Evolutionary conservation across 1,140 invertebrate species (phyloP).

Genomic region (Drosophila melanica): DNA sequence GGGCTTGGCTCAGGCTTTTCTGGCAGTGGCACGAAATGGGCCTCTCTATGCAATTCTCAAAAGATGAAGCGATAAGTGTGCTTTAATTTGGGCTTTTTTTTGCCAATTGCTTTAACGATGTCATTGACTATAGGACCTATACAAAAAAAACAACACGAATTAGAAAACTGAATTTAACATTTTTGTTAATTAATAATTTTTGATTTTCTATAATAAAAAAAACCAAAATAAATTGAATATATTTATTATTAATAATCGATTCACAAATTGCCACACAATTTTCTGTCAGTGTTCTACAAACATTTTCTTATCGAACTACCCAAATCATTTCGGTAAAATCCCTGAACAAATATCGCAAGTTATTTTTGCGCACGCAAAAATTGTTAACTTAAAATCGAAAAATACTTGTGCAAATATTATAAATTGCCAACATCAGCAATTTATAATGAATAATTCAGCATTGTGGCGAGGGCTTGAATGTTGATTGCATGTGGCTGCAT

Average conservation of each 20-base stretch:
- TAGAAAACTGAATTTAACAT: background rate
- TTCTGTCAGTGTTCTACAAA: background rate
- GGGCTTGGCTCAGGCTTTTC: constrained; percentile 6
- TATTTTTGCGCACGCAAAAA: background rate
- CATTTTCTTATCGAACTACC: background rate
- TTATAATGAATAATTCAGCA: constrained; percentile 66
- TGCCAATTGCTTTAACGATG: background rate
- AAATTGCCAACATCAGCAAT: constrained; percentile 67
- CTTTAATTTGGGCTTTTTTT: constrained; percentile 17
- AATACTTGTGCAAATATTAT: constrained; percentile 58
- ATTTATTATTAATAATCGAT: background rate
- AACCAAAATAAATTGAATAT: no score
- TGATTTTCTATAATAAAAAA: no score
- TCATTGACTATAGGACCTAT: background rate
- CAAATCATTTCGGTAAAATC: background rate
- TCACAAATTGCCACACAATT: background rate
- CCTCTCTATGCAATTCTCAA: constrained; percentile 15
- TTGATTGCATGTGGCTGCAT: constrained; percentile 55
- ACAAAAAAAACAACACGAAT: background rate
- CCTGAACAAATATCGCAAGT: background rate
- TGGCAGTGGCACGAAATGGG: constrained; percentile 12
- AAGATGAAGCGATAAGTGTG: constrained; percentile 2
- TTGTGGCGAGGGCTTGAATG: constrained; percentile 33
- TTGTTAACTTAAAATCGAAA: constrained; percentile 22
- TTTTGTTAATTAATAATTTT: no score